Percentiles rank a stretch among this genome's conserved stretches.
These are phyloP conservation scores for Apamea anceps DNA, from an alignment of 2,888 invertebrate genomes.

Conservation along the genomic window DNA sequence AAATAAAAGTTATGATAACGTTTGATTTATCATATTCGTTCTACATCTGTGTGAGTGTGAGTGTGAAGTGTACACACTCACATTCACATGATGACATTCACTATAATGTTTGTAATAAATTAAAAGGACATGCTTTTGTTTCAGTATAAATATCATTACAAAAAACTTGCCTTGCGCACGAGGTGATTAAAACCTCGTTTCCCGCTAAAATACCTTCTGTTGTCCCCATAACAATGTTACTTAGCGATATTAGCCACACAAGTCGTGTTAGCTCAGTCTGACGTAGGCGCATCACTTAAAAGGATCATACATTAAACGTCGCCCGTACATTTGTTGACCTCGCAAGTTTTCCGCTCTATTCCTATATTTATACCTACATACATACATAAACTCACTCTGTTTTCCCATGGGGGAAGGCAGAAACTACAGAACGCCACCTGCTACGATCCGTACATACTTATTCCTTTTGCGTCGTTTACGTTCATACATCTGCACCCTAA, in stretches of 20 bases:
- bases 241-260: conserved; percentile 43
- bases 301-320: conserved; percentile 42
- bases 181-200: conserved; percentile 44
- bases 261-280: conserved; percentile 38
- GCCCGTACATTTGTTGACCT: conserved; percentile 45
- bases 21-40: background rate
- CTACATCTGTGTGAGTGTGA: background rate
- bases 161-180: background rate
- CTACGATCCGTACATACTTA: background rate
- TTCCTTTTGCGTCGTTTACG: background rate
- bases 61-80: background rate
- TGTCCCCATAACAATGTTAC: conserved; percentile 37
- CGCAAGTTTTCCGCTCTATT: conserved; percentile 31
- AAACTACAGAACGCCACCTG: background rate
- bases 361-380: background rate
- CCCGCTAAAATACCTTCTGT: conserved; percentile 11
- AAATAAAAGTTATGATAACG: background rate
- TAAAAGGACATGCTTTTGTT: background rate
- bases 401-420: background rate
- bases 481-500: too few species aligned
- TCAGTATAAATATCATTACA: background rate
- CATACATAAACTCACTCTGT: background rate
- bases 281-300: conserved; percentile 43
- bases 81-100: background rate
- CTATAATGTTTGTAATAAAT: background rate